Percentiles rank a stretch among this genome's conserved stretches.
These are phyloP conservation scores for Aleiodes testaceus DNA, from an alignment of 2,888 invertebrate species.

Conservation along the genomic window DNA sequence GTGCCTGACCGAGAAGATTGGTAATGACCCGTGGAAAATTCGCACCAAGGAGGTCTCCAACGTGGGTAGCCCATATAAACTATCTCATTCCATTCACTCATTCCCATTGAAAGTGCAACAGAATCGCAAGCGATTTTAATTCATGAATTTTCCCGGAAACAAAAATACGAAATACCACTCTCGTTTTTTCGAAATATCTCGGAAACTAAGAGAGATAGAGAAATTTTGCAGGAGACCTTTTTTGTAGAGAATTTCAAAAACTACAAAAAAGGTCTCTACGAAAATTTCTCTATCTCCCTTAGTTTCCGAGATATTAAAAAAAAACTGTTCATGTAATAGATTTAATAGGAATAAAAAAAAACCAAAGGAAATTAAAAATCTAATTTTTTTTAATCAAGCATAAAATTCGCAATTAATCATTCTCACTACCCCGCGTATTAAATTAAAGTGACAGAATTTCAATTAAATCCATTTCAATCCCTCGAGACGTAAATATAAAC, in stretches of 20 bases:
- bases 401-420: slow-evolving; percentile 34
- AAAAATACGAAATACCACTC: background rate
- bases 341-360: too few relatives aligned
- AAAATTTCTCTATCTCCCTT: too few relatives aligned
- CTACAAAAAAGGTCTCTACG: too few relatives aligned
- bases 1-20: slow-evolving; percentile 53
- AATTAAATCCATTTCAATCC: slow-evolving; percentile 45
- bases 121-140: background rate
- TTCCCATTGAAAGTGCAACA: background rate
- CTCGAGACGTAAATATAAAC: slow-evolving; percentile 34
- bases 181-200: too few relatives aligned
- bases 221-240: too few relatives aligned
- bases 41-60: slow-evolving; percentile 49
- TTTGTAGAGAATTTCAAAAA: too few relatives aligned
- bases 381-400: background rate
- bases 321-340: too few relatives aligned
- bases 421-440: slow-evolving; percentile 11
- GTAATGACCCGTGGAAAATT: slow-evolving; percentile 52
- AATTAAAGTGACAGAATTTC: slow-evolving; percentile 47
- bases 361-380: background rate
- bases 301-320: too few relatives aligned
- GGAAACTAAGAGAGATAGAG: too few relatives aligned
- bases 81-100: slow-evolving; percentile 13
- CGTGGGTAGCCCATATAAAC: slow-evolving; percentile 39
- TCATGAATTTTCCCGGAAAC: background rate